A percentile compares a stretch with the other conserved stretches of the same genome.
phyloP scores from a whole-genome alignment of 1,140 invertebrate species.

The Paracyclopina nana region DNA sequence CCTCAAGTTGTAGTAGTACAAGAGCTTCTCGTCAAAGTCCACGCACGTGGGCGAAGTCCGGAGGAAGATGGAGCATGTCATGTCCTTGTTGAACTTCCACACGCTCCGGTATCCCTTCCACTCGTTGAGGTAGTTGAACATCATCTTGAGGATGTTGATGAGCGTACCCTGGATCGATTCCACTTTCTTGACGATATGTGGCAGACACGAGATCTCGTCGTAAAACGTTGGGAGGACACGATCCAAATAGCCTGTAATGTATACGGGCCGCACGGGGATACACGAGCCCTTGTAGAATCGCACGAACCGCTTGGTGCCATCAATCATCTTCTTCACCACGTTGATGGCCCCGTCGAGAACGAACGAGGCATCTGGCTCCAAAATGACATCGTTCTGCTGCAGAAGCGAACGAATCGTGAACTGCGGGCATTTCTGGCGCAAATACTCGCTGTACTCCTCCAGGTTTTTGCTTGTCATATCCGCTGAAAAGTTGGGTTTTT shows the following conservation, averaged over 20 bases:
- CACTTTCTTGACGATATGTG: conserved; percentile 42
- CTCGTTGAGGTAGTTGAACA: conserved; percentile 42
- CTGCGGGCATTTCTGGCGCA: conserved; percentile 37
- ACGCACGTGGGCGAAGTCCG: conserved; percentile 1
- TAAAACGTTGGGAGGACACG: conserved; percentile 41
- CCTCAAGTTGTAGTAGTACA: conserved; percentile 9
- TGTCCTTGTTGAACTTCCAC: conserved; percentile 56
- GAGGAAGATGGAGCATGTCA: conserved; percentile 48
- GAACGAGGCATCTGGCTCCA: conserved; percentile 23
- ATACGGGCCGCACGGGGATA: conserved; percentile 38
- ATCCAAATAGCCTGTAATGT: conserved; percentile 33
- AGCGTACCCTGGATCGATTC: conserved; percentile 41
- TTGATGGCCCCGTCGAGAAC: conserved; percentile 10
- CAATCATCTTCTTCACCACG: conserved; percentile 1
- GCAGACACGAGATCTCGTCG: conserved; percentile 47
- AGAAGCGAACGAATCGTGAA: conserved; percentile 57
- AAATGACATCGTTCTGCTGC: conserved; percentile 29
- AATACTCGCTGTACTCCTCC: conserved; percentile 39
- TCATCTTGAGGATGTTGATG: conserved; percentile 37
- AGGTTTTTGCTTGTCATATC: too few species aligned
- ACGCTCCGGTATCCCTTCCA: conserved; percentile 56
- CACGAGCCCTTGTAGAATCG: conserved; percentile 70
- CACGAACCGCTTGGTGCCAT: conserved; percentile 45
- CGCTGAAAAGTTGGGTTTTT: too few species aligned
- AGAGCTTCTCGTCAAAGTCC: conserved; percentile 15